phyloP scores from a whole-genome alignment of 2,797 vertebrate species.

The Acridotheres tristis region DNA sequence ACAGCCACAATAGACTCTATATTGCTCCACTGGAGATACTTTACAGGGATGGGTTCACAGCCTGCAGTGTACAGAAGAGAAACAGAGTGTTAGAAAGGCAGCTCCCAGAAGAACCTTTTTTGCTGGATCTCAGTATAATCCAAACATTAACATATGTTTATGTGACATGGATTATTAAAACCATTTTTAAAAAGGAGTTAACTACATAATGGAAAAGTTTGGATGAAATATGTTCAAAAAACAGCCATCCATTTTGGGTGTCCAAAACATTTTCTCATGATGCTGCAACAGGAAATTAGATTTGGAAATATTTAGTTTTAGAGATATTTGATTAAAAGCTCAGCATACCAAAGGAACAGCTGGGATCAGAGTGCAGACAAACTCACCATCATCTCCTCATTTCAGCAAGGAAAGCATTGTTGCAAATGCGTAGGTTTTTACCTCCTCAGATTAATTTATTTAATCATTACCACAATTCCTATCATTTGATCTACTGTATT shows the following conservation, averaged over 20 bases:
- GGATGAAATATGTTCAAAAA: neutral
- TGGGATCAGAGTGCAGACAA: neutral
- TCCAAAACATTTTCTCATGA: neutral
- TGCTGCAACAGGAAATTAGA: neutral
- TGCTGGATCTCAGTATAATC: neutral
- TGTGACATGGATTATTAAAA: neutral
- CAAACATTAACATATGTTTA: neutral
- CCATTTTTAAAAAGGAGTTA: neutral
- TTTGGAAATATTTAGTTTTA: neutral
- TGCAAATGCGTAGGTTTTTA: neutral
- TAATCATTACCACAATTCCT: neutral
- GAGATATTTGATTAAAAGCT: neutral
- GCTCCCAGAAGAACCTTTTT: neutral
- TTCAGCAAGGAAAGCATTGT: neutral
- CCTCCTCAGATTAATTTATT: neutral
- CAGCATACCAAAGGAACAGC: neutral
- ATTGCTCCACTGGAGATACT: conserved; percentile 93
- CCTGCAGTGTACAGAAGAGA: conserved; percentile 76
- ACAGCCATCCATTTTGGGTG: neutral
- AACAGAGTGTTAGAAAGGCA: conserved; percentile 25
- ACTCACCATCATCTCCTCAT: neutral
- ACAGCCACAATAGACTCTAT: conserved; percentile 97
- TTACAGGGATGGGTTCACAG: conserved; percentile 90
- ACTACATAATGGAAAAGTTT: neutral
- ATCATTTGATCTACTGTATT: neutral